Base-by-base conservation (phyloP, 2,113 vertebrate species). In the Trichechus manatus region DNA sequence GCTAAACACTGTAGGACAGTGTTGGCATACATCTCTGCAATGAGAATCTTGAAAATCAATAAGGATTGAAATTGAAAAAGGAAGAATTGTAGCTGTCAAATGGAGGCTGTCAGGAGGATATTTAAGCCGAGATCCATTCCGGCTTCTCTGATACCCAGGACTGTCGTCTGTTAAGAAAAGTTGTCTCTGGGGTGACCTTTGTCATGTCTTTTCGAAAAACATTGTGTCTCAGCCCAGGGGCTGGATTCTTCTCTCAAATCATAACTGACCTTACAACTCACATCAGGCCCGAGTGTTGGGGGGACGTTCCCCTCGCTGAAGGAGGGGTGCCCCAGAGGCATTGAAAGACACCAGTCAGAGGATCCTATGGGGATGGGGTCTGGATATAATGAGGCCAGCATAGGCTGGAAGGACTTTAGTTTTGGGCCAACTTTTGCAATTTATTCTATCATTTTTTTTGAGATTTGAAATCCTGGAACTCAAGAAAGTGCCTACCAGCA, bases 11-110 rank as follows among this genome's bases (percentile, higher is more conserved):
- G 95, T 98, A 97, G 97, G 96, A 97, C 98, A 97, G 85, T 98
- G 98, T 98, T 97, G 86, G 96, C 85, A 97, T 98, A 97, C 93
- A 98, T 98, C 98, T 98, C 97, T 80, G 92, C 98, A 98, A 98
- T 97, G 97, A 98, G 96, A 89, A 93, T 96, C 97, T 98, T 97
- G 95, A 98, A 98, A 98, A 98, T 98, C 98, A 98, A 98, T 98
- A 95, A 97, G 98, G 98, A 98, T 89, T 98, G 98, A 98, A 98
- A 98, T 98, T 97, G 98, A 96, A 98, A 98, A 98, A 97, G 97
- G 97, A 98, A 97, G 97, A 98, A 97, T 94, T 98, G 97, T 93
- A 89, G 93, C 93, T 98, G 96, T 98, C 98, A 94, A 90, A 63
- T 95, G 70, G 82, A 94, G 89, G 86, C 70, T 47, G 47, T 93